Conservation (phyloP, 1,140 invertebrate genomes). For the Danaus plexippus region DNA sequence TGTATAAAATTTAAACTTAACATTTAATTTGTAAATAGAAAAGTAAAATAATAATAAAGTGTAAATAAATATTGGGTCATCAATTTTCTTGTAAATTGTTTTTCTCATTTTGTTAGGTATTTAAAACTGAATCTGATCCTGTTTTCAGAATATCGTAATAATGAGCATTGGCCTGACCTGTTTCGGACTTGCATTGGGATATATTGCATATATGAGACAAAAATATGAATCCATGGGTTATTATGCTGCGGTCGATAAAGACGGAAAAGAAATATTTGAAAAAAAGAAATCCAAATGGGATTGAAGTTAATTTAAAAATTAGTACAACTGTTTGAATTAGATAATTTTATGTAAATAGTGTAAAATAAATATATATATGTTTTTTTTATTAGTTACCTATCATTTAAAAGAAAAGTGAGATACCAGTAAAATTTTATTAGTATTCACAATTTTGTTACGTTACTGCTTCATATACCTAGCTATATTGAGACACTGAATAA, state of each 20-base stretch:
- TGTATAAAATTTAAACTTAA: background rate
- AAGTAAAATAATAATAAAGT: too few species aligned
- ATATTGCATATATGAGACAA: slow-evolving; percentile 84
- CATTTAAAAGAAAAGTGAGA: too few species aligned
- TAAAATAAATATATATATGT: too few species aligned
- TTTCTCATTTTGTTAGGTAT: background rate
- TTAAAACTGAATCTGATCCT: slow-evolving; percentile 23
- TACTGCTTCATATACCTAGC: too few species aligned
- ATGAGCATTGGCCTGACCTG: slow-evolving; percentile 83
- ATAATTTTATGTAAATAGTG: too few species aligned
- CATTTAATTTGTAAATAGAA: background rate
- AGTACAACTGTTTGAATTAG: too few species aligned
- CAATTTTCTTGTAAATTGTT: too few species aligned
- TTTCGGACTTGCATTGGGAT: slow-evolving; percentile 80
- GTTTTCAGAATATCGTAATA: slow-evolving; percentile 83
- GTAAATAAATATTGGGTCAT: too few species aligned
- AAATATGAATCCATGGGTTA: slow-evolving; percentile 84
- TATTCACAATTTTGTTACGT: too few species aligned
- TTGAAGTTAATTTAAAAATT: slow-evolving; percentile 20
- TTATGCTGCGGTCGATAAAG: slow-evolving; percentile 81
- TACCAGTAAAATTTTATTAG: too few species aligned
- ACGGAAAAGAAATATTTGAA: slow-evolving; percentile 80
- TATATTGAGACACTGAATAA: too few species aligned
- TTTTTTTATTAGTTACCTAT: too few species aligned
- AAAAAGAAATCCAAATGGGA: slow-evolving; percentile 87